Evolutionary conservation across 2,113 vertebrate species (phyloP).

Genomic region (Trematomus loennbergii): DNA sequence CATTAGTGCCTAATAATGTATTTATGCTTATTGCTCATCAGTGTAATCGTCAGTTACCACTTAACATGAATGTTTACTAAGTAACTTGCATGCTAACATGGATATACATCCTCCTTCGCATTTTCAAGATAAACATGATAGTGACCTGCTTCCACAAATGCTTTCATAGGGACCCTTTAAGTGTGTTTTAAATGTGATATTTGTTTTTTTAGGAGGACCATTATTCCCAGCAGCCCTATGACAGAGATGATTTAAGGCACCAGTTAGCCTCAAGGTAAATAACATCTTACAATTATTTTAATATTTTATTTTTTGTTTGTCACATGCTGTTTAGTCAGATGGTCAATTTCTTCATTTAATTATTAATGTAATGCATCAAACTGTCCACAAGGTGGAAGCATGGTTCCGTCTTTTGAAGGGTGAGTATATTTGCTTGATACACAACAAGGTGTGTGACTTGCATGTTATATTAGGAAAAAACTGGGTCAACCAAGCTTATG

Average conservation of each 20-base stretch:
- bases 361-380: slow-evolving; percentile 3
- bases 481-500: background rate
- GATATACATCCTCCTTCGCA: background rate
- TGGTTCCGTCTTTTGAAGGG: slow-evolving; percentile 18
- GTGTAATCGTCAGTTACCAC: background rate
- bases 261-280: slow-evolving; percentile 75
- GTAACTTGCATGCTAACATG: background rate
- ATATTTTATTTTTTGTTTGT: background rate
- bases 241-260: slow-evolving; percentile 69
- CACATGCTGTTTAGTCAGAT: background rate
- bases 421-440: background rate
- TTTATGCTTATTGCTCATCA: background rate
- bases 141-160: background rate
- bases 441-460: background rate
- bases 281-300: background rate
- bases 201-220: slow-evolving; percentile 58
- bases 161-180: background rate
- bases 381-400: slow-evolving; percentile 69
- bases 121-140: background rate
- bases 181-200: slow-evolving; percentile 9
- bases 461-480: background rate
- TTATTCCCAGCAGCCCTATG: slow-evolving; percentile 31
- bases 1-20: too few species aligned
- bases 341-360: background rate
- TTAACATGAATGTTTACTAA: background rate